Conservation (phyloP, 37 sponge, comb jelly and placozoan genomes). For the Geodia barretti region DNA sequence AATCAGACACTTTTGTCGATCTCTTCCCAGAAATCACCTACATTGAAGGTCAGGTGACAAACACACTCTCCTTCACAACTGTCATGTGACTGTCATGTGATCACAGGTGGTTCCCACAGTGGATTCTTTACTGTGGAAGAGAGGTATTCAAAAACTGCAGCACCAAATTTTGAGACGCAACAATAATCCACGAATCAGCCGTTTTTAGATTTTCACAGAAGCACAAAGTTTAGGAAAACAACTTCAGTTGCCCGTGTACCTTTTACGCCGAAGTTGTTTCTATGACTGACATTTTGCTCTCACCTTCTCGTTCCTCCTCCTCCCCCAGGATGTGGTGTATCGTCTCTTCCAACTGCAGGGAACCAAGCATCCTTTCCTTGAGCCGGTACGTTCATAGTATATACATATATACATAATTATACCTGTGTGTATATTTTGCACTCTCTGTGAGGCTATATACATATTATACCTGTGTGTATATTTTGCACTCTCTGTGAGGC, state of each 20-base stretch:
- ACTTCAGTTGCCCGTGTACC: no score
- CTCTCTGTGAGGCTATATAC: background rate
- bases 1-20: slow-evolving; percentile 81
- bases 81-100: background rate
- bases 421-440: background rate
- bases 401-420: background rate
- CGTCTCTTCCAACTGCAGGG: slow-evolving; percentile 46
- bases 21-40: slow-evolving; percentile 76
- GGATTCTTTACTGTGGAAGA: slow-evolving; percentile 77
- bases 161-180: no score
- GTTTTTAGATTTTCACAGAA: no score
- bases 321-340: slow-evolving; percentile 29
- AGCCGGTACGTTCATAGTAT: slow-evolving; percentile 34
- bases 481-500: background rate
- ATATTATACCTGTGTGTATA: background rate
- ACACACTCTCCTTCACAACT: background rate
- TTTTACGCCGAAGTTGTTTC: no score
- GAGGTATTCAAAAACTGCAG: no score
- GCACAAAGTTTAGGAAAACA: no score
- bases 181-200: no score
- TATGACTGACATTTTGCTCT: no score
- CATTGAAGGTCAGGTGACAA: slow-evolving; percentile 77
- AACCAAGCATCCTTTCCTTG: slow-evolving; percentile 49
- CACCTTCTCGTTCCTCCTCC: no score
- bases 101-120: slow-evolving; percentile 73